Evolutionary conservation across 92 coral and sea anemone species (phyloP).

Genomic region (Actinernus sp.): DNA sequence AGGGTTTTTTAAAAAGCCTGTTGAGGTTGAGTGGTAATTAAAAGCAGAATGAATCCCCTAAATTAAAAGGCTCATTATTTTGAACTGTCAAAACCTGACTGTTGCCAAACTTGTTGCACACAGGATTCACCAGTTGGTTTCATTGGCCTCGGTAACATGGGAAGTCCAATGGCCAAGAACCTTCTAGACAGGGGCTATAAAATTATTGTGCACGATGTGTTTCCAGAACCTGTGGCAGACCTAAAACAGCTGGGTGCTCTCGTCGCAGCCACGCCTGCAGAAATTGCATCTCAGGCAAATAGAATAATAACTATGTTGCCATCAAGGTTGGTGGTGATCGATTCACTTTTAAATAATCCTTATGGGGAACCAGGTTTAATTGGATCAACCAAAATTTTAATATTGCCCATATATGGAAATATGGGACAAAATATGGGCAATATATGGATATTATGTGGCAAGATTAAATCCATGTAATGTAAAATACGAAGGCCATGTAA

Average conservation of each 20-base stretch:
- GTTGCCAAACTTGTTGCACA: too few relatives aligned
- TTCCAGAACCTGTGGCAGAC: slow-evolving; percentile 78
- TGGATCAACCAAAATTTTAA: too few relatives aligned
- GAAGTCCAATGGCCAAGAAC: slow-evolving; percentile 96
- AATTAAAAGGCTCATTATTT: too few relatives aligned
- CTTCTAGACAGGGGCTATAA: slow-evolving; percentile 79
- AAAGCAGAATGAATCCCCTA: too few relatives aligned
- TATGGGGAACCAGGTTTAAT: neutral
- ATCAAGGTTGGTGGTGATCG: slow-evolving; percentile 68
- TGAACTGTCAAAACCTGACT: too few relatives aligned
- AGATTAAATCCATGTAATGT: too few relatives aligned
- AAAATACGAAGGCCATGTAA: too few relatives aligned
- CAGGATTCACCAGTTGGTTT: slow-evolving; percentile 96
- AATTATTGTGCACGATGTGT: slow-evolving; percentile 77
- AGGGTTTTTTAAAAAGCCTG: too few relatives aligned
- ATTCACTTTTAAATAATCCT: neutral
- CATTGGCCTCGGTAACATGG: slow-evolving; percentile 98
- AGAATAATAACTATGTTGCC: slow-evolving; percentile 94
- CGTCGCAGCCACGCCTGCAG: slow-evolving; percentile 82
- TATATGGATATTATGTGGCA: too few relatives aligned
- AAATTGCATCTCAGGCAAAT: slow-evolving; percentile 84
- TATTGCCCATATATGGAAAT: too few relatives aligned
- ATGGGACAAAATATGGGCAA: too few relatives aligned
- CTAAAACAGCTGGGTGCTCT: slow-evolving; percentile 85
- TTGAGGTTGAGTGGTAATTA: too few relatives aligned